These are phyloP conservation scores for Dryococelus australis DNA, from an alignment of 2,888 invertebrate genomes.

Conservation along the genomic window DNA sequence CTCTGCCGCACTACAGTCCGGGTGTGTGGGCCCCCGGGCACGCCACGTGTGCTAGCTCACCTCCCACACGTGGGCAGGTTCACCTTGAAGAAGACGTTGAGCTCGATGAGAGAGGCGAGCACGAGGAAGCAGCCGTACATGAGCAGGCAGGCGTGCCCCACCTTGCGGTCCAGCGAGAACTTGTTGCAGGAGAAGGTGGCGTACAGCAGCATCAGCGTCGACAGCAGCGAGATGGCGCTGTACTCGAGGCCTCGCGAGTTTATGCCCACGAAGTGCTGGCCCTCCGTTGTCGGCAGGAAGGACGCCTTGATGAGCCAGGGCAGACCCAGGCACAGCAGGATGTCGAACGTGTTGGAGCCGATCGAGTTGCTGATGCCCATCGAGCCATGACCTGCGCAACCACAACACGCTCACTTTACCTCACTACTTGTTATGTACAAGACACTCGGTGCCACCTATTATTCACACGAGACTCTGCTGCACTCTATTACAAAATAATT, in stretches of 20 bases:
- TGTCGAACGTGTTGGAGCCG: conserved; percentile 90
- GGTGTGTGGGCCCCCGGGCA: too few relatives aligned
- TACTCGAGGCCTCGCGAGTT: conserved; percentile 91
- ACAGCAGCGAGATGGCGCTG: conserved; percentile 87
- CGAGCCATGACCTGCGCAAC: conserved; percentile 77
- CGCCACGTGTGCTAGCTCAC: conserved; percentile 25
- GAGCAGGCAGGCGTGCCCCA: conserved; percentile 83
- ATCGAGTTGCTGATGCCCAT: conserved; percentile 93
- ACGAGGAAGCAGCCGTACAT: conserved; percentile 90
- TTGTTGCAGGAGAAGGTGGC: conserved; percentile 85
- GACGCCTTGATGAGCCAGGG: conserved; percentile 91
- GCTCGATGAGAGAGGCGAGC: conserved; percentile 87
- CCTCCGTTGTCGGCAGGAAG: conserved; percentile 79
- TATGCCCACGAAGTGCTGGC: conserved; percentile 83
- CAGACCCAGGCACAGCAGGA: conserved; percentile 83
- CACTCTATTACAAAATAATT: too few relatives aligned
- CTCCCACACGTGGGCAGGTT: conserved; percentile 82
- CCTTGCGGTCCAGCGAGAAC: conserved; percentile 85
- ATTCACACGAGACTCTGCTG: too few relatives aligned
- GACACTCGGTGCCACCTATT: too few relatives aligned
- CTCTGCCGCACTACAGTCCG: neutral
- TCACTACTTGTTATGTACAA: neutral
- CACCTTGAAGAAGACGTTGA: conserved; percentile 92
- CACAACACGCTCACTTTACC: neutral
- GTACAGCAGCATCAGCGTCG: conserved; percentile 84